Conservation (phyloP, 2,113 vertebrate genomes). For the Litocranius walleri region DNA sequence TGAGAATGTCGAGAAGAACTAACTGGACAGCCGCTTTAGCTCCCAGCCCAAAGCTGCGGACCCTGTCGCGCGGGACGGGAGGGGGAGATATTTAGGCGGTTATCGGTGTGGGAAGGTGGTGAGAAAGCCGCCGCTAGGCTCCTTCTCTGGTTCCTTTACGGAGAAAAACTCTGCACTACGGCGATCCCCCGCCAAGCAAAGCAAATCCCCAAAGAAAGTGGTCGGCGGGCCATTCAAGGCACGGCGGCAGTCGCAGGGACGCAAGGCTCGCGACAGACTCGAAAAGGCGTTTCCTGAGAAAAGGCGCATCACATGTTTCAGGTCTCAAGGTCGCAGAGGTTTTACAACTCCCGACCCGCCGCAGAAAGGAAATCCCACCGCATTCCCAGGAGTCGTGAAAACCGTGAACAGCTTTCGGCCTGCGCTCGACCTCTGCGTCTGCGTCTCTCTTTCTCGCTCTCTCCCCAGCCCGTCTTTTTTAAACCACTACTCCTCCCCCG, state of each 20-base stretch:
- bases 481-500: slow-evolving; percentile 23
- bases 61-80: background rate
- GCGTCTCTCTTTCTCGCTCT: background rate
- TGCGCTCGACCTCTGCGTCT: slow-evolving; percentile 10
- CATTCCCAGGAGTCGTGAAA: slow-evolving; percentile 12
- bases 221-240: background rate
- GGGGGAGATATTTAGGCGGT: background rate
- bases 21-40: background rate
- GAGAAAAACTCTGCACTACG: background rate
- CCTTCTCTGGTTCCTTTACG: background rate
- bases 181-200: background rate
- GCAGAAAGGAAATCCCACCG: slow-evolving; percentile 35
- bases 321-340: slow-evolving; percentile 19
- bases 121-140: background rate
- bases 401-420: slow-evolving; percentile 42
- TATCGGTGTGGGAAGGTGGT: background rate
- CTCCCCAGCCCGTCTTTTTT: slow-evolving; percentile 36
- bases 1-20: background rate
- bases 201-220: background rate
- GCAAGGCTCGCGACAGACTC: background rate
- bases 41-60: background rate
- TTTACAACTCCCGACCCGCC: background rate
- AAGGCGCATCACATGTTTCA: slow-evolving; percentile 22
- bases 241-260: background rate
- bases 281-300: background rate